Base-by-base conservation (phyloP, 1,140 invertebrate species). In the Frieseomelitta varia region DNA sequence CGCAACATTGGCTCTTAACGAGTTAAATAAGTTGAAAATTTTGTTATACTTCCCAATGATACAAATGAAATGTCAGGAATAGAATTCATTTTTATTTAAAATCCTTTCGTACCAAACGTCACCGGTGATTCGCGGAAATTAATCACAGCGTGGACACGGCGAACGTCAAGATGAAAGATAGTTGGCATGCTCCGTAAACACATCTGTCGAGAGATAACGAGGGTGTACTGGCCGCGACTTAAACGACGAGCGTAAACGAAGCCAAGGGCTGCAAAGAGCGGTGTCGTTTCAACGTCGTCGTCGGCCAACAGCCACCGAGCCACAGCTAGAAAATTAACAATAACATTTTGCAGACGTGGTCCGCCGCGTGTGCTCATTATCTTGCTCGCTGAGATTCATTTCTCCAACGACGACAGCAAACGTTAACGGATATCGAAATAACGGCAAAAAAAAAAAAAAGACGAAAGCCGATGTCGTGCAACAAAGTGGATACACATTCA, bases 261-360 rank as follows among this genome's bases (percentile, higher is more conserved):
- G 73, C 82, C 63, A 34, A 79, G 67, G 68, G 67, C 30, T 55
- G 67, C 76, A 53, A 39, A 55, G 67, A 68, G 55, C 63, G 61
- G 3, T 67, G 68, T 53, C 80, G 75, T 34, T 77, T 53, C 47
- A 51, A 51, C 81, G 51, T 65, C 81, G 30, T 65, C 80, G 58
- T 83, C 56, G 79, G 74, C 27, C 65, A 73, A 47, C 17, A 27
- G 24, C 14, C 47, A 27, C 27, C 58, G n/a, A 12, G 8, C 51
- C 27, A 71, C 76, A 53, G 76, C 61, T 71, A 51, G 77, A 73
- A 85, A 87, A 88, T 88, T 88, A 88, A 88, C 78, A 85, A 88
- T 82, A 88, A 85, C 47, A 61, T 21, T 69, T 27, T n/a, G n/a
- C 17, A 61, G n/a, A 53, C n/a, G 30, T 21, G 58, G 51, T n/a